Conservation (phyloP, 2,888 invertebrate genomes). For the Perithous albicinctus region DNA sequence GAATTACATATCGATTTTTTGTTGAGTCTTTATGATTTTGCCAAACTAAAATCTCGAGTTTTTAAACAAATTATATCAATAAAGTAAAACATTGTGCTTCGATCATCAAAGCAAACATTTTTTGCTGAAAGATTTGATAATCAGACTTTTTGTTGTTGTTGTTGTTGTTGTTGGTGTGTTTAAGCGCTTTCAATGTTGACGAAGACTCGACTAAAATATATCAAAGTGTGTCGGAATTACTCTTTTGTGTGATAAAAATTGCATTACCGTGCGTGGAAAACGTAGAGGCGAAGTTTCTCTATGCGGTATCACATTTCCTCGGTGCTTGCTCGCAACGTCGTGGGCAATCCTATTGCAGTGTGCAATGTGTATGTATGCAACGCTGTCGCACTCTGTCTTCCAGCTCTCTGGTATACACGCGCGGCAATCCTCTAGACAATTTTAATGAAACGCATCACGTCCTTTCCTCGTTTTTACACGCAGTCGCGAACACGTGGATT, state of each 20-base stretch:
- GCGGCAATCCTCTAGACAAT: background rate
- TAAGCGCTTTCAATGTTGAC: background rate
- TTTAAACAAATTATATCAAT: too few species aligned
- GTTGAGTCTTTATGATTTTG: too few species aligned
- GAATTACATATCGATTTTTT: too few species aligned
- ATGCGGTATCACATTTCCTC: slow-evolving; percentile 24
- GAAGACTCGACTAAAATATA: background rate
- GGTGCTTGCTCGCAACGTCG: slow-evolving; percentile 12
- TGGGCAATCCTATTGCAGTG: background rate
- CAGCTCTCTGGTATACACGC: background rate
- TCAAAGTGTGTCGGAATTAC: background rate
- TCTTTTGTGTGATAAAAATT: slow-evolving; percentile 7
- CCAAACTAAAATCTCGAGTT: too few species aligned
- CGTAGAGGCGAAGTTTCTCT: background rate
- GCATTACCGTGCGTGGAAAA: slow-evolving; percentile 2
- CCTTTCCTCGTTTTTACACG: background rate
- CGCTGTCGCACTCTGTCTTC: slow-evolving; percentile 8
- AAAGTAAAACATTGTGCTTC: too few species aligned
- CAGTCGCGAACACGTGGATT: background rate
- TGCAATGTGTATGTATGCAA: background rate
- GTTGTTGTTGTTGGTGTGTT: background rate
- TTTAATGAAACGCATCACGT: slow-evolving; percentile 3
- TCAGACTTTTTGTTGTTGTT: background rate
- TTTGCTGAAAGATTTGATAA: too few species aligned
- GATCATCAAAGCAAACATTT: too few species aligned